Evolutionary conservation across 2,113 vertebrate genomes (phyloP), one percentile per base, ranked within the genome.

Genomic region (Percopsis transmontana): DNA sequence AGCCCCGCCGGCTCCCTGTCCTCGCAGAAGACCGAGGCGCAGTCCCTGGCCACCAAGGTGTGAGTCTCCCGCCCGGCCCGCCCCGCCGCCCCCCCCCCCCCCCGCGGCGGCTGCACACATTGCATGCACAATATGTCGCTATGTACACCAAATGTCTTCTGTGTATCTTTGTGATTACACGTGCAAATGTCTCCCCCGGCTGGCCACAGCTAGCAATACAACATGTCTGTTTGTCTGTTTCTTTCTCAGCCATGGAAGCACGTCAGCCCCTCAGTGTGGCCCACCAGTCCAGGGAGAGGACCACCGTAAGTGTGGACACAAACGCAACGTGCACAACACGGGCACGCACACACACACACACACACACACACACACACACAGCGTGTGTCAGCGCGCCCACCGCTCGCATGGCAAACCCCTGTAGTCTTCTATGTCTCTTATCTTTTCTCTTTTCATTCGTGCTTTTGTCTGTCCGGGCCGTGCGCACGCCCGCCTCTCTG

Each of bases 241-340:
- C 83, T 76, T 55, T 58, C 77, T 24, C 87, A 87, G 92, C 91
- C 79, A 80, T 93, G 80, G 96, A 96, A 76, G 91, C 90, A 72
- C 87, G 93, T 72, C 95, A 95, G 84, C 92, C 92, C 71, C 92
- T 95, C 76, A 92, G 93, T 84, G 90, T 93, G 66, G 92, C 92
- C 86, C 95, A 95, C 79, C 95, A 95, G 85, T 92, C 95, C 70
- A 95, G 94, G 87, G 95, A 98, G 79, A 95, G 94, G 83, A 91
- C 94, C 72, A 88, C 93, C 72, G 96, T 98, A 89, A 96, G 96
- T 96, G 23, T 27, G n/a, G 23, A 57, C 40, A 21, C 68, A 64
- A 54, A 55, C 48, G 20, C 53, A 55, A n/a, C n/a, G n/a, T n/a
- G n/a, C n/a, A n/a, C n/a, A n/a, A n/a, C n/a, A n/a, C n/a, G n/a